Evolutionary conservation across 1,140 invertebrate genomes (phyloP).

Genomic region (Nylanderia fulva): DNA sequence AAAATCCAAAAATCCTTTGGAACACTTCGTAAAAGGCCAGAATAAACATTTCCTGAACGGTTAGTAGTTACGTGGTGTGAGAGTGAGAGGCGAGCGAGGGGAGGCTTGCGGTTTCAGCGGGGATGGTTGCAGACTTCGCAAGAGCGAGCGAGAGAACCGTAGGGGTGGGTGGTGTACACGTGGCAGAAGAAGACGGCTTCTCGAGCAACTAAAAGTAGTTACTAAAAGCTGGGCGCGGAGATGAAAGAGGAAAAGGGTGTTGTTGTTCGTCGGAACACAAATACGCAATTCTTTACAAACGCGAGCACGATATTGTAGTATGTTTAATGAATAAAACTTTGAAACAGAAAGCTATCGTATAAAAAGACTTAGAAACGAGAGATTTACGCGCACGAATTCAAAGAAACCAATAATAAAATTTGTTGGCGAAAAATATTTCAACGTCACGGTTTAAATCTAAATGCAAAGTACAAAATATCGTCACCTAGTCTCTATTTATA

Average conservation of each 20-base stretch:
- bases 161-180: slow-evolving; percentile 37
- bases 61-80: slow-evolving; percentile 75
- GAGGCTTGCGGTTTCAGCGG: slow-evolving; percentile 79
- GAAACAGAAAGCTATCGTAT: not conserved
- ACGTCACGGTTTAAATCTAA: not conserved
- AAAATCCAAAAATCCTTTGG: slow-evolving; percentile 81
- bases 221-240: slow-evolving; percentile 40
- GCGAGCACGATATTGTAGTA: slow-evolving; percentile 25
- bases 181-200: slow-evolving; percentile 67
- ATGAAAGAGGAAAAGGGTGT: slow-evolving; percentile 18
- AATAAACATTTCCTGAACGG: slow-evolving; percentile 83
- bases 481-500: not conserved
- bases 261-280: slow-evolving; percentile 49
- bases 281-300: slow-evolving; percentile 52
- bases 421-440: not conserved
- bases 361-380: not conserved
- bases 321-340: slow-evolving; percentile 55
- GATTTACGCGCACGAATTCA: not conserved
- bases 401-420: slow-evolving; percentile 7
- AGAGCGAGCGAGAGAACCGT: slow-evolving; percentile 71
- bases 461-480: not conserved
- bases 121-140: slow-evolving; percentile 77
- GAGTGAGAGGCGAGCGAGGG: slow-evolving; percentile 69
- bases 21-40: slow-evolving; percentile 76
- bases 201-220: slow-evolving; percentile 73